Conservation (phyloP, 1,140 invertebrate species). For the Bombus confusus region DNA sequence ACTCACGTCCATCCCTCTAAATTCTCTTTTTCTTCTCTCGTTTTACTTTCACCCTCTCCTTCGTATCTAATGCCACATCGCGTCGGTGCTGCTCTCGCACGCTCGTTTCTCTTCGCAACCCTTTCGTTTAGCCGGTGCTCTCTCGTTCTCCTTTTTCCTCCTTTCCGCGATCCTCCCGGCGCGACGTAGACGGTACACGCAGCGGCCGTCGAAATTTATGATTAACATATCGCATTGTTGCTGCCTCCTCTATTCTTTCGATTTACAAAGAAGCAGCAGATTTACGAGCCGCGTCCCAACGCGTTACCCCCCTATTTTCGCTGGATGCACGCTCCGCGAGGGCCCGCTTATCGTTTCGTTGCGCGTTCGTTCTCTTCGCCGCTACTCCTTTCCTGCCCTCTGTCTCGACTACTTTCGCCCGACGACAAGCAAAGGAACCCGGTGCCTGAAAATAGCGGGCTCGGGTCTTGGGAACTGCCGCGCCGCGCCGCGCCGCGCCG, state of each 20-base stretch:
- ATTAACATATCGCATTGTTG: slow-evolving; percentile 56
- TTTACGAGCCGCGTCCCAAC: slow-evolving; percentile 43
- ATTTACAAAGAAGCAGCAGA: slow-evolving; percentile 53
- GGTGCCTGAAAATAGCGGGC: too few species aligned
- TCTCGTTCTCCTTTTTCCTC: background rate
- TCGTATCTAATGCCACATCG: background rate
- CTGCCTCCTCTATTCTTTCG: slow-evolving; percentile 34
- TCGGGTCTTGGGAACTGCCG: too few species aligned
- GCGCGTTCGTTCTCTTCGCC: too few species aligned
- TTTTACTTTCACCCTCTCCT: background rate
- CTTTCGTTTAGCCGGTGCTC: background rate
- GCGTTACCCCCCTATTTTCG: slow-evolving; percentile 42
- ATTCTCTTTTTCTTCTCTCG: background rate
- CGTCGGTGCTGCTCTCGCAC: background rate
- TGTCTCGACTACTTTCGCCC: too few species aligned
- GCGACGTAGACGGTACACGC: slow-evolving; percentile 2
- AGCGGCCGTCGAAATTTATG: slow-evolving; percentile 52
- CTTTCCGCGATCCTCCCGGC: slow-evolving; percentile 11
- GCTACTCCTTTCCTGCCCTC: too few species aligned
- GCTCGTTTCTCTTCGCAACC: slow-evolving; percentile 1
- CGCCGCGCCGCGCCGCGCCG: too few species aligned
- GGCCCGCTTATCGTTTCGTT: slow-evolving; percentile 6
- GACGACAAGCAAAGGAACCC: too few species aligned
- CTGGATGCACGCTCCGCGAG: background rate
- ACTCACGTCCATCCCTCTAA: background rate